Evolutionary conservation across 2,888 invertebrate species (phyloP).

Genomic region (Mesodorylaimus sp.): DNA sequence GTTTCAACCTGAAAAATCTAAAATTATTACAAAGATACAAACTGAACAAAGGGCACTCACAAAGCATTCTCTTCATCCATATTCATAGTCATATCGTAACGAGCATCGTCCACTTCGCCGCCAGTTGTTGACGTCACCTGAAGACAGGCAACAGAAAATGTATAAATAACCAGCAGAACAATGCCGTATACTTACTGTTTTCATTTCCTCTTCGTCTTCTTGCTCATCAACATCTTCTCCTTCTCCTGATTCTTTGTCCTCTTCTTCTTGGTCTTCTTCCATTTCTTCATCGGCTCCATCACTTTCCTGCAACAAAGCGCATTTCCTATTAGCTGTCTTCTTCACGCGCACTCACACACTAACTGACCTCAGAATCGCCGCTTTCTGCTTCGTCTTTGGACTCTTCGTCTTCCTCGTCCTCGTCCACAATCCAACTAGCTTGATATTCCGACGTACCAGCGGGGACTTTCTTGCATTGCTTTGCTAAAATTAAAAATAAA

Average conservation of each 20-base stretch:
- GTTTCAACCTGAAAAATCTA: constrained; percentile 25
- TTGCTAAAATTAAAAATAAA: no score
- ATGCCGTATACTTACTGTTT: constrained; percentile 16
- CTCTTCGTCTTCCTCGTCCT: constrained; percentile 29
- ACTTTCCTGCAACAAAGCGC: no score
- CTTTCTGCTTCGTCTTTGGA: constrained; percentile 47
- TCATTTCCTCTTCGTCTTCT: constrained; percentile 20
- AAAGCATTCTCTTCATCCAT: constrained; percentile 58
- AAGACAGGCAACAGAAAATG: no score
- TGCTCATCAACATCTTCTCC: constrained; percentile 17
- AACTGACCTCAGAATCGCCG: constrained; percentile 15
- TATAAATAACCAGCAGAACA: no score
- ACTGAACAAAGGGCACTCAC: constrained; percentile 21
- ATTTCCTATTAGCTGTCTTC: no score
- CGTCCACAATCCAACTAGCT: constrained; percentile 50
- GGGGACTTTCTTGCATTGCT: constrained; percentile 57
- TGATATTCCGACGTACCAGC: constrained; percentile 94
- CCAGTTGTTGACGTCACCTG: no score
- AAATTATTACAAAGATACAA: background rate
- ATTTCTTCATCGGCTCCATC: constrained; percentile 4
- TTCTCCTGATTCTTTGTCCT: constrained; percentile 14
- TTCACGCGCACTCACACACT: no score
- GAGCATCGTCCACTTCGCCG: no score
- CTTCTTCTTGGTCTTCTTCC: constrained; percentile 10
- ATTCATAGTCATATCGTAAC: constrained; percentile 50